Conservation (phyloP, 2,797 vertebrate genomes). For the Melanotaenia boesemani region DNA sequence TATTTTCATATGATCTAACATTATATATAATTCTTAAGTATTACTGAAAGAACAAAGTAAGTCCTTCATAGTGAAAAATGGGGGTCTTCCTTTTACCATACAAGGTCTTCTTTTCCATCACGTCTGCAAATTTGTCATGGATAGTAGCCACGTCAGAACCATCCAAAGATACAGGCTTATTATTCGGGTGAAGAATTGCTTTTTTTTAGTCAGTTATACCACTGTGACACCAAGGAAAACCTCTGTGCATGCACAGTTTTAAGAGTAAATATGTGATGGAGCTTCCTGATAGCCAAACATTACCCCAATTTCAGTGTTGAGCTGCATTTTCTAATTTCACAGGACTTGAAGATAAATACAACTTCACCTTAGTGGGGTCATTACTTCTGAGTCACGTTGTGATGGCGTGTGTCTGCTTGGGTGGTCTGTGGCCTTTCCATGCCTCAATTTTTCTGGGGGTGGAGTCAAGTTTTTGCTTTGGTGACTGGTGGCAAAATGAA, state of each 20-base stretch:
- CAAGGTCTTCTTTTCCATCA: constrained; percentile 23
- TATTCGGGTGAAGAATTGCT: constrained; percentile 9
- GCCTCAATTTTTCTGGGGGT: constrained; percentile 49
- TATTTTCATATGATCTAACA: too few relatives aligned
- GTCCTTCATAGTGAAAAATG: constrained; percentile 15
- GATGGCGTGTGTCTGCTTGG: constrained; percentile 46
- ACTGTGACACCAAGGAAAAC: constrained; percentile 14
- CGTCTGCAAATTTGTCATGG: constrained; percentile 11
- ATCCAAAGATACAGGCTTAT: constrained; percentile 18
- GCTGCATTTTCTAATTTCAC: constrained; percentile 18
- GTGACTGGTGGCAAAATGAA: constrained; percentile 55
- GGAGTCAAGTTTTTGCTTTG: constrained; percentile 44
- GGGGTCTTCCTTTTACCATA: constrained; percentile 26
- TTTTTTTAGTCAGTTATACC: constrained; percentile 10
- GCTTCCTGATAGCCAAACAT: background rate
- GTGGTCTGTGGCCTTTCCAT: constrained; percentile 69
- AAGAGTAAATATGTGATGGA: constrained; percentile 17
- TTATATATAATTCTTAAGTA: constrained; percentile 37
- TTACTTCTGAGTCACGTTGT: constrained; percentile 28
- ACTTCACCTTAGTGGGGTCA: constrained; percentile 21
- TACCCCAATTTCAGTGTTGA: background rate
- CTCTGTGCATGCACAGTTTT: background rate
- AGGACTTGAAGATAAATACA: constrained; percentile 42
- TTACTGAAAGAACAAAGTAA: constrained; percentile 48
- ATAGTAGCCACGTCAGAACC: constrained; percentile 14